These are phyloP conservation scores for Pandemis cinnamomeana DNA, from an alignment of 2,888 invertebrate species.

Conservation along the genomic window DNA sequence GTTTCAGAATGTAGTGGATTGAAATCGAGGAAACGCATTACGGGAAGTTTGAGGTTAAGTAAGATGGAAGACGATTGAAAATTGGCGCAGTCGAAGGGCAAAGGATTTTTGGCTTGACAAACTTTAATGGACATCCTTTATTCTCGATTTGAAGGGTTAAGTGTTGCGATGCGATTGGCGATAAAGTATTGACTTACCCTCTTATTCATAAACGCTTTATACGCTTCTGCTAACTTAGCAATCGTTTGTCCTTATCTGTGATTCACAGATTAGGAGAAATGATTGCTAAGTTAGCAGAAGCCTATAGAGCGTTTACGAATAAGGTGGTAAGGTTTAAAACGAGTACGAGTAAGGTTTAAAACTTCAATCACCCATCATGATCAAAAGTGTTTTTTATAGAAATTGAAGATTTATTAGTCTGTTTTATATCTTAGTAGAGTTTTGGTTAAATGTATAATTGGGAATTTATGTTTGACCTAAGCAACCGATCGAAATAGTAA, in stretches of 20 bases:
- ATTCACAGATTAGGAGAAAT: no score
- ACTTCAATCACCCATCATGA: not conserved
- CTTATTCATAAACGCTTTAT: no score
- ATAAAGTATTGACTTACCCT: no score
- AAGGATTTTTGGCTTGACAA: not conserved
- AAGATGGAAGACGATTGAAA: not conserved
- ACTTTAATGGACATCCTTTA: not conserved
- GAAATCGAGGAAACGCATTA: slow-evolving; percentile 23
- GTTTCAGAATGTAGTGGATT: slow-evolving; percentile 13
- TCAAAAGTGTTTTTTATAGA: no score
- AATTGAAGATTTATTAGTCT: no score
- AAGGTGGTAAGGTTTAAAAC: no score
- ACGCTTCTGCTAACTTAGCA: no score
- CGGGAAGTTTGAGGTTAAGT: slow-evolving; percentile 1
- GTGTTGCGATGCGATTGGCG: not conserved
- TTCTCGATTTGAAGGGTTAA: not conserved
- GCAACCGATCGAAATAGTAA: not conserved
- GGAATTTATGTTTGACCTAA: not conserved
- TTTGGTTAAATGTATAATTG: not conserved
- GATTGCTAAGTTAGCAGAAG: no score
- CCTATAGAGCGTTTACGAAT: no score
- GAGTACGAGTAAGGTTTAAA: no score
- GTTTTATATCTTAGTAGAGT: no score
- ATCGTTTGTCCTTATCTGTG: no score
- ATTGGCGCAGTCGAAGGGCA: not conserved